Evolutionary conservation across 2,797 vertebrate species (phyloP), one percentile per base, ranked within the genome.

Genomic region (Oryzias dopingdopingensis): DNA sequence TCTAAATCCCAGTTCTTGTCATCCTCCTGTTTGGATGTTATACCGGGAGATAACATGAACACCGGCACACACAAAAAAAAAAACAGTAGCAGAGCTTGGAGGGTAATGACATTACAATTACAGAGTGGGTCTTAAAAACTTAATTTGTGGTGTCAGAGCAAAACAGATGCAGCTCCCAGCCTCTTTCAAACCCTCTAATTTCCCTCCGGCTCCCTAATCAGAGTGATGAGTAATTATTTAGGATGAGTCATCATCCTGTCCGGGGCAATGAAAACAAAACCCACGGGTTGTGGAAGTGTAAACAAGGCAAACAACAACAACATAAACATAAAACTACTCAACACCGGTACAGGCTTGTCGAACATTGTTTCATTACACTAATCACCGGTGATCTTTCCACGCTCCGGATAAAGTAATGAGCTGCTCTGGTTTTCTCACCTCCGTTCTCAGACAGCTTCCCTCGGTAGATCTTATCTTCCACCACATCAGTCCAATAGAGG

Each of bases 381-480:
- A 37, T 37, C 32, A 37, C 32, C 32, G 2, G 32, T 37, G 32
- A 37, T 37, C 32, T 37, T 37, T 37, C 10, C 32, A 37, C 12
- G 32, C 32, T 37, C 32, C 10, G 10, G 2, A 37, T 37, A 13
- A 12, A 37, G 32, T 12, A 10, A 37, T 37, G 32, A 37, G 40
- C 20, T 5, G 13, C 26, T 26, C 26, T 22, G 20, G 20, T 3
- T 2, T 6, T 29, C 78, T 83, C 63, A 98, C 97, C 97, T 76
- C 97, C 97, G 0, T 94, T 99, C 83, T 98, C 96, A 1, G 96
- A 95, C 53, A 99, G 91, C 67, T 96, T 98, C 13, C 97, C 97
- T 0, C 96, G 92, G 85, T 98, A 99, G 82, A 99, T 99, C 79
- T 99, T 99, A 88, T 99, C 97, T 84, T 99, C 97, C 61, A 99